Evolutionary conservation across 2,113 vertebrate species (phyloP).

Genomic region (Ariopsis seemanni): DNA sequence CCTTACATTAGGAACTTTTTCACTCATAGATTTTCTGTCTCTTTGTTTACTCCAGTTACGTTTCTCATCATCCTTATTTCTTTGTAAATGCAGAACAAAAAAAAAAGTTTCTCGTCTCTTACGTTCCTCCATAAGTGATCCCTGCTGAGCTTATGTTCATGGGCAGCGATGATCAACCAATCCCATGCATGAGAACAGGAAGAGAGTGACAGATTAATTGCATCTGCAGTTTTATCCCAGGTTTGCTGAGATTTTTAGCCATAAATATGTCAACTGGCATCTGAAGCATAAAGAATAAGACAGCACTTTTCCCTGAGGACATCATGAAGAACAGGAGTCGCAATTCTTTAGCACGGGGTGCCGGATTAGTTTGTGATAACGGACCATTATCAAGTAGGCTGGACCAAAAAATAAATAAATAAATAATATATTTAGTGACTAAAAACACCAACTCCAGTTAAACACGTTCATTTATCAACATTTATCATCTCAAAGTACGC

Average conservation of each 20-base stretch:
- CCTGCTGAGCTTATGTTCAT: conserved; percentile 9
- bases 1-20: conserved; percentile 8
- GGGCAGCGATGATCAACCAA: background rate
- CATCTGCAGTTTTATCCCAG: background rate
- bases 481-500: background rate
- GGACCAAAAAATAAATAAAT: background rate
- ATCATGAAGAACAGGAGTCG: background rate
- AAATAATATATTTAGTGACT: background rate
- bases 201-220: background rate
- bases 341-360: background rate
- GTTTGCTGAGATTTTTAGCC: background rate
- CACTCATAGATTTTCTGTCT: conserved; percentile 12
- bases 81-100: background rate
- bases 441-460: background rate
- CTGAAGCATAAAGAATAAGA: background rate
- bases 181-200: background rate
- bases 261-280: background rate
- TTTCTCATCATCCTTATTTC: background rate
- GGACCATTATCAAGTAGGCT: background rate
- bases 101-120: background rate
- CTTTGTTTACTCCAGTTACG: background rate
- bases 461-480: background rate
- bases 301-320: background rate
- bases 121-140: conserved; percentile 24
- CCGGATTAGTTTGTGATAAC: background rate